These are phyloP conservation scores for Phaenicophaeus curvirostris DNA, from an alignment of 2,797 vertebrate species.

Conservation along the genomic window DNA sequence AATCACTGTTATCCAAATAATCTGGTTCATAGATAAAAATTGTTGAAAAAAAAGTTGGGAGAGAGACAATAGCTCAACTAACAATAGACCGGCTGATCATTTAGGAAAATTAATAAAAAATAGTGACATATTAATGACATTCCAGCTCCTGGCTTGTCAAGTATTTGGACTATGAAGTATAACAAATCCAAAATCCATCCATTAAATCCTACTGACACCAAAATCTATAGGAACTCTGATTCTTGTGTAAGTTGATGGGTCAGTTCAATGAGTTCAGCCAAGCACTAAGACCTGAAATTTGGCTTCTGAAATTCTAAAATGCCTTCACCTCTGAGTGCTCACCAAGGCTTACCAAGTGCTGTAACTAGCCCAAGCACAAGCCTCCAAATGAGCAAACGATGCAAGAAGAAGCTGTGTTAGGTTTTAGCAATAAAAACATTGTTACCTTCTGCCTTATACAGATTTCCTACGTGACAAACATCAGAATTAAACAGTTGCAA, in stretches of 20 bases:
- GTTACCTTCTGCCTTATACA: conserved; percentile 69
- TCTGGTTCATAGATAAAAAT: conserved; percentile 59
- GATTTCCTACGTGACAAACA: conserved; percentile 77
- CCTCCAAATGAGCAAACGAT: background rate
- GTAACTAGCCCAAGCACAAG: conserved; percentile 62
- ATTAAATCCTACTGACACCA: conserved; percentile 16
- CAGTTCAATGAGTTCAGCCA: conserved; percentile 75
- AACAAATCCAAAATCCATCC: conserved; percentile 30
- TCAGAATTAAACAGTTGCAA: conserved; percentile 78
- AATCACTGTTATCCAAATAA: conserved; percentile 66
- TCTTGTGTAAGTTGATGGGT: conserved; percentile 62
- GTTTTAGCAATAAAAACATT: conserved; percentile 47
- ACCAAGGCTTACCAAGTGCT: conserved; percentile 41
- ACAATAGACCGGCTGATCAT: conserved; percentile 43
- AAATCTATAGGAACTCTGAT: conserved; percentile 26
- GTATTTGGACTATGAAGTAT: conserved; percentile 19
- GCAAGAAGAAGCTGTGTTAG: background rate
- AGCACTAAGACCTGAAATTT: conserved; percentile 61
- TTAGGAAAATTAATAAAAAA: conserved; percentile 56
- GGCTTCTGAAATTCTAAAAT: conserved; percentile 58
- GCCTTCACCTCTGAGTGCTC: conserved; percentile 42
- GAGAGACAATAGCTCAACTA: conserved; percentile 47
- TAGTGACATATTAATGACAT: conserved; percentile 56
- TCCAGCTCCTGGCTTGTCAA: conserved; percentile 45
- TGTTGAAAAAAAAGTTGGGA: background rate